Percentiles rank a stretch among this genome's conserved stretches.
phyloP scores from a whole-genome alignment of 2,888 invertebrate genomes.

The Eustalomyia histrio region DNA sequence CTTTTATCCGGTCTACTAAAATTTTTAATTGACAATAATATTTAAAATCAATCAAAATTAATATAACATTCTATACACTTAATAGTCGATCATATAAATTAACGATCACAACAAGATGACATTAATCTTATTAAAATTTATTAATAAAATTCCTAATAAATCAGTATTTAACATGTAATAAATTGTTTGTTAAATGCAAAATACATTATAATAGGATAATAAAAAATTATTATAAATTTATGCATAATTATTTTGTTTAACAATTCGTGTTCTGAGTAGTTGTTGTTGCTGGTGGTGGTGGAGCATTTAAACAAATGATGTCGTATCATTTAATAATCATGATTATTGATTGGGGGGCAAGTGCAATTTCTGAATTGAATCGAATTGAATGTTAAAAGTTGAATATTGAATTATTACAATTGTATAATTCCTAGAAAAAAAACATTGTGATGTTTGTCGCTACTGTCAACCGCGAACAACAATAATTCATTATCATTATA shows the following conservation, averaged over 20 bases:
- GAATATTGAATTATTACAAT: conserved; percentile 25
- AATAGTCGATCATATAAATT: conserved; percentile 38
- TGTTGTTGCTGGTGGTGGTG: not conserved
- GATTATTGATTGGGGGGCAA: conserved; percentile 49
- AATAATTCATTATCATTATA: conserved; percentile 57
- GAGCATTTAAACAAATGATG: conserved; percentile 32
- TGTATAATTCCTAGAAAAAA: conserved; percentile 34
- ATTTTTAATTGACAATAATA: too few species aligned
- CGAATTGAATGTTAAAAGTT: conserved; percentile 3
- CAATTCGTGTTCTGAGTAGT: not conserved
- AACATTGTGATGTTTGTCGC: conserved; percentile 22
- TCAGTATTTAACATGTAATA: conserved; percentile 64
- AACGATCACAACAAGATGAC: conserved; percentile 61
- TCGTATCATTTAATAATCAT: conserved; percentile 60
- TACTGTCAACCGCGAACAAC: conserved; percentile 21
- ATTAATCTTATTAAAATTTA: conserved; percentile 64
- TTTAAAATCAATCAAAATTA: not conserved
- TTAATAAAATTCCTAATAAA: conserved; percentile 62
- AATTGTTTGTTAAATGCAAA: conserved; percentile 54
- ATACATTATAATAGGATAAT: conserved; percentile 23
- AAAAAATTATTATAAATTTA: conserved; percentile 59
- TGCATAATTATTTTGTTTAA: conserved; percentile 50
- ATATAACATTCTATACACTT: not conserved
- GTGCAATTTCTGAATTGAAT: conserved; percentile 20
- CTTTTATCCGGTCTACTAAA: too few species aligned